Conservation (phyloP, 2,797 vertebrate genomes). For the Poeciliopsis gracilis region DNA sequence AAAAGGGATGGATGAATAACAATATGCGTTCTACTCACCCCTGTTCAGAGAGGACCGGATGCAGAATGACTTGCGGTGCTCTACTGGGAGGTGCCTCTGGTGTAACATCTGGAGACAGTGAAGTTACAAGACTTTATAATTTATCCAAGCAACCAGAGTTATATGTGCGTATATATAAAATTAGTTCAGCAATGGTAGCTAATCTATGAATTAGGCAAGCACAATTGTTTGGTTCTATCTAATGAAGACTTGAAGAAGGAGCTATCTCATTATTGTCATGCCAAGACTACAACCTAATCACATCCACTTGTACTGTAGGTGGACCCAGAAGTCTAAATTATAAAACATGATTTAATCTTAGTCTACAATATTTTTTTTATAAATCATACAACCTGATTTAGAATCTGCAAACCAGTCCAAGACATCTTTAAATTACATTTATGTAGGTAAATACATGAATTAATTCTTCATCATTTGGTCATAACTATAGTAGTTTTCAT, state of each 20-base stretch:
- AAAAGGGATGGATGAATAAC: slow-evolving; percentile 14
- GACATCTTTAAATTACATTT: background rate
- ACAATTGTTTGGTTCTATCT: background rate
- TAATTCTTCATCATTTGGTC: background rate
- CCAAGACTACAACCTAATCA: background rate
- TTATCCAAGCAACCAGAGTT: background rate
- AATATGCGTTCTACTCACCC: slow-evolving; percentile 83
- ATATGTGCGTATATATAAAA: background rate
- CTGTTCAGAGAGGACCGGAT: slow-evolving; percentile 93
- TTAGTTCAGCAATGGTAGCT: background rate
- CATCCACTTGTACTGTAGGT: background rate
- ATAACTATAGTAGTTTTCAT: background rate
- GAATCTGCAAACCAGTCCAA: background rate
- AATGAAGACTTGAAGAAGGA: background rate
- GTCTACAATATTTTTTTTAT: background rate
- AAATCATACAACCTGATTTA: background rate
- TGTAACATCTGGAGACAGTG: slow-evolving; percentile 87
- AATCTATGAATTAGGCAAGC: background rate
- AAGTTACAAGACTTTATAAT: slow-evolving; percentile 14
- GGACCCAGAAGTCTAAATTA: background rate
- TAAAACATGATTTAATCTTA: background rate
- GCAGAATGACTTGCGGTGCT: slow-evolving; percentile 95
- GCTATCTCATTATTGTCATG: background rate
- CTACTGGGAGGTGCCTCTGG: slow-evolving; percentile 89
- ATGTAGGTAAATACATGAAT: background rate